Conservation (phyloP, 2,797 vertebrate genomes). For the Hipposideros larvatus region DNA sequence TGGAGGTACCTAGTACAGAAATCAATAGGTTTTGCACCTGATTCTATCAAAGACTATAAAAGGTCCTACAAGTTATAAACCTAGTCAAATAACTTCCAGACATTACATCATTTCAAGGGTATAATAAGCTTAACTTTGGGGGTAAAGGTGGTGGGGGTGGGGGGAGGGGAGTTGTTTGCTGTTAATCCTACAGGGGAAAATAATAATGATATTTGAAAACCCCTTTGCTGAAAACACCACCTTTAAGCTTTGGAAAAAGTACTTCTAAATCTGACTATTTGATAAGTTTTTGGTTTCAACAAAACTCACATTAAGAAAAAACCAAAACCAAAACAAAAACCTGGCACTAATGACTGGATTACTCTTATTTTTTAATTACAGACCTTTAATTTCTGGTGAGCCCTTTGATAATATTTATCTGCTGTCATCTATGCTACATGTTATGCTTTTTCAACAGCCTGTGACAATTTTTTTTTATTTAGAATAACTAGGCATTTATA, state of each 20-base stretch:
- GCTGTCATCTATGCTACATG: not conserved
- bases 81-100: conserved; percentile 24
- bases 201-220: conserved; percentile 3
- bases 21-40: not conserved
- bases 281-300: not conserved
- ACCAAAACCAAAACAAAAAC: no score
- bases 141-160: no score
- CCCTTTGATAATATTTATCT: not conserved
- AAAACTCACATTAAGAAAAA: not conserved
- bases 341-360: not conserved
- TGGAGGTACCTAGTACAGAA: conserved; percentile 60
- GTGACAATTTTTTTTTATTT: not conserved
- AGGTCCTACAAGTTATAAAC: not conserved
- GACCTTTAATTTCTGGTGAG: not conserved
- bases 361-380: not conserved
- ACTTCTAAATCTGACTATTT: not conserved
- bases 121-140: not conserved
- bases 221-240: conserved; percentile 54
- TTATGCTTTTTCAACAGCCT: conserved; percentile 3
- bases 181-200: not conserved
- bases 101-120: conserved; percentile 58
- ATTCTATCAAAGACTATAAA: not conserved
- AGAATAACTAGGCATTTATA: conserved; percentile 25
- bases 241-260: not conserved
- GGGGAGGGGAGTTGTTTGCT: not conserved